Evolutionary conservation across 2,888 invertebrate species (phyloP).

Genomic region (Blastobasis adustella): DNA sequence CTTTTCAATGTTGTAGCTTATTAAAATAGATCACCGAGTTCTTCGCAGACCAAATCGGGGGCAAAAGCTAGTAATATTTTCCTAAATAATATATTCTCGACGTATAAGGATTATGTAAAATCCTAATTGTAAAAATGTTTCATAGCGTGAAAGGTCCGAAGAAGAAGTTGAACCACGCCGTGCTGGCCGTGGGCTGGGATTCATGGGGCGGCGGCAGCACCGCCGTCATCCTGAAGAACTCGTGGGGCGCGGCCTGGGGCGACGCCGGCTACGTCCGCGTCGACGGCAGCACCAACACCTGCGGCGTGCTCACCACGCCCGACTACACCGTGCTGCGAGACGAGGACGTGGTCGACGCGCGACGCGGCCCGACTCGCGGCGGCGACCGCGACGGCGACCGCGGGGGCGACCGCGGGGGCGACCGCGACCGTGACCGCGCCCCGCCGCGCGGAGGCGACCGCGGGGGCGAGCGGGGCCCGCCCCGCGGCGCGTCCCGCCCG

Average conservation of each 20-base stretch:
- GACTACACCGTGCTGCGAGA: conserved; percentile 42
- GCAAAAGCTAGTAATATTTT: no score
- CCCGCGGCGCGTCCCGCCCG: background rate
- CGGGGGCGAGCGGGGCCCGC: background rate
- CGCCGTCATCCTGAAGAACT: conserved; percentile 59
- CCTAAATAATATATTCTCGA: no score
- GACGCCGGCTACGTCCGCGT: conserved; percentile 46
- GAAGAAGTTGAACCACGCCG: conserved; percentile 40
- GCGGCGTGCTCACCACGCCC: conserved; percentile 47
- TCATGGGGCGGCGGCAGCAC: conserved; percentile 28
- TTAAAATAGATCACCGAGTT: no score
- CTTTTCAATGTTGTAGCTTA: no score
- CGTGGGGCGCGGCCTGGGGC: conserved; percentile 49
- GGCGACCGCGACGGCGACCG: conserved; percentile 8
- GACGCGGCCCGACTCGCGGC: conserved; percentile 6
- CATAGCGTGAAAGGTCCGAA: conserved; percentile 30
- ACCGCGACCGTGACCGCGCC: background rate
- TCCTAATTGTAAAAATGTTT: background rate
- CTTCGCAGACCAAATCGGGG: no score
- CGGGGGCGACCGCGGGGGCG: conserved; percentile 1
- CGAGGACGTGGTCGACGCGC: conserved; percentile 31
- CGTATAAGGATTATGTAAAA: no score
- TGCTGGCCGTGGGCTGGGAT: conserved; percentile 58
- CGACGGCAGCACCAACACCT: conserved; percentile 47
- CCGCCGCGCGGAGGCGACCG: background rate